Evolutionary conservation across 2,797 vertebrate species (phyloP).

Genomic region (Sparus aurata): DNA sequence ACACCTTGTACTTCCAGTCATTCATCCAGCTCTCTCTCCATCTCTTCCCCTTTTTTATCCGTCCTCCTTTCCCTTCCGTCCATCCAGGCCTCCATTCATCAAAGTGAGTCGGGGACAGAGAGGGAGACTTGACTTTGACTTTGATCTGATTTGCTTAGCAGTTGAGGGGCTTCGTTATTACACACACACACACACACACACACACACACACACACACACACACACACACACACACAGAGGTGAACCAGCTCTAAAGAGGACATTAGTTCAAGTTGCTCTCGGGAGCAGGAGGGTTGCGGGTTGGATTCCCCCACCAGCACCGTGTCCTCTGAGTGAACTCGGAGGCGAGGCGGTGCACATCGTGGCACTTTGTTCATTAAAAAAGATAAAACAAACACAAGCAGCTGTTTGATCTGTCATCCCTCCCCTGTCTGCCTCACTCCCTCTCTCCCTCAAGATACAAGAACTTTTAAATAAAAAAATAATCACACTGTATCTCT

Average conservation of each 20-base stretch:
- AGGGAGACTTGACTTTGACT: conserved; percentile 66
- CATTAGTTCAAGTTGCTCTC: conserved; percentile 31
- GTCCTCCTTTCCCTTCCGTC: conserved; percentile 4
- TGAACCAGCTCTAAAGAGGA: conserved; percentile 20
- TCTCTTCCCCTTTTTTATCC: conserved; percentile 34
- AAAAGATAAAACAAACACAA: conserved; percentile 61
- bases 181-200: conserved; percentile 26
- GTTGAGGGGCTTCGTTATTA: conserved; percentile 10
- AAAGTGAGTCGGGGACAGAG: conserved; percentile 54
- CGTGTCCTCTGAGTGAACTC: conserved; percentile 55
- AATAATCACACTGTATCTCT: background rate
- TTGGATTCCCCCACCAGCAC: conserved; percentile 38
- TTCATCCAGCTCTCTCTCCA: conserved; percentile 44
- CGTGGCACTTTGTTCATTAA: conserved; percentile 65
- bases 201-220: conserved; percentile 33
- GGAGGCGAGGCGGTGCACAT: background rate
- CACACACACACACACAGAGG: conserved; percentile 9
- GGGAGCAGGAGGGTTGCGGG: conserved; percentile 36
- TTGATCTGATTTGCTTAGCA: conserved; percentile 53
- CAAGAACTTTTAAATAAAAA: background rate
- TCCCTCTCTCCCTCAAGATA: conserved; percentile 36
- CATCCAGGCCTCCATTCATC: conserved; percentile 54
- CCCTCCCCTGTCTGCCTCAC: conserved; percentile 21
- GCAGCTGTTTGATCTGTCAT: conserved; percentile 56
- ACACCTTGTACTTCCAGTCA: conserved; percentile 38